A percentile compares a stretch with the other conserved stretches of the same genome.
These are phyloP conservation scores for Tipula lateralis DNA, from an alignment of 2,888 invertebrate species.

Conservation along the genomic window DNA sequence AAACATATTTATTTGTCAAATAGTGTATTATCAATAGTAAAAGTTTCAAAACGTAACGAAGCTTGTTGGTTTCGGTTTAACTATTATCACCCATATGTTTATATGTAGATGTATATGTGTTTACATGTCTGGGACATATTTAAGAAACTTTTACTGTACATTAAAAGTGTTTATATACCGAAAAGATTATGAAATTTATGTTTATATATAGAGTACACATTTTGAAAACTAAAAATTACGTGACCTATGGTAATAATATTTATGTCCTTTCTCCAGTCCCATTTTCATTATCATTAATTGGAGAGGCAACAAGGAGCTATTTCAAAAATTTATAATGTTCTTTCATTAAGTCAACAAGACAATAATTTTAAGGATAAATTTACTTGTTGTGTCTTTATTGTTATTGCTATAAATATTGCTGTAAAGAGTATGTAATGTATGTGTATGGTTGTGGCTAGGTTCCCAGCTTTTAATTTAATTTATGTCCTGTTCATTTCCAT, in stretches of 20 bases:
- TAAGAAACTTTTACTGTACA: neutral
- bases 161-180: neutral
- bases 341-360: neutral
- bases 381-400: constrained; percentile 1
- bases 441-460: neutral
- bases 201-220: neutral
- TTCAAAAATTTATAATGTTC: neutral
- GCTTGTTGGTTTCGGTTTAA: neutral
- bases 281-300: neutral
- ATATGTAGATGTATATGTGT: neutral
- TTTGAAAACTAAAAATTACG: neutral
- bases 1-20: neutral
- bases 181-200: neutral
- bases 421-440: neutral
- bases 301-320: neutral
- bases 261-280: neutral
- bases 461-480: neutral
- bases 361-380: neutral
- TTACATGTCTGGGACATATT: neutral
- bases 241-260: constrained; percentile 1
- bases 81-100: neutral
- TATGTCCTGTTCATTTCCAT: neutral
- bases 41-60: neutral
- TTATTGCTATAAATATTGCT: neutral
- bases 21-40: neutral